Conservation (phyloP, 2,797 vertebrate genomes). For the Alcedo quadribrachys region DNA sequence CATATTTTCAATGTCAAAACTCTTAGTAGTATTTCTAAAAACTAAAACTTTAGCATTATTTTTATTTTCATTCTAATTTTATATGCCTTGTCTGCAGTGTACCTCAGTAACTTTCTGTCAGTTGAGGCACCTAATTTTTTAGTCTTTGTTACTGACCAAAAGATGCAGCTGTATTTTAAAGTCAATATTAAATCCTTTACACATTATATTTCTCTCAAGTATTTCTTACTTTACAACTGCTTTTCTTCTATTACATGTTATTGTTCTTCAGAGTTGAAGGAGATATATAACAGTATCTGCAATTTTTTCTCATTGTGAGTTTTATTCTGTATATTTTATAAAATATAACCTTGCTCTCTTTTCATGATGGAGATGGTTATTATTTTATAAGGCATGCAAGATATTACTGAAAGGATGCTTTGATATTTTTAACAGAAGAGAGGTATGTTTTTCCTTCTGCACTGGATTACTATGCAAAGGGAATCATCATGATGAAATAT, state of each 20-base stretch:
- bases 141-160: not conserved
- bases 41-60: not conserved
- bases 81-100: not conserved
- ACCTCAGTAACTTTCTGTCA: not conserved
- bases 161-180: not conserved
- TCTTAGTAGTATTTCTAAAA: not conserved
- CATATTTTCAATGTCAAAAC: not conserved
- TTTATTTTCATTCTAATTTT: not conserved
- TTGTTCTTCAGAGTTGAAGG: not conserved
- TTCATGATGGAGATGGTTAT: not conserved
- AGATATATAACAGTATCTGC: not conserved
- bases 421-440: not conserved
- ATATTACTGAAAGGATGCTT: not conserved
- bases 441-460: not conserved
- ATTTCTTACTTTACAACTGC: not conserved
- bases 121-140: not conserved
- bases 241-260: not conserved
- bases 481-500: constrained; percentile 3
- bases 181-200: not conserved
- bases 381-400: not conserved
- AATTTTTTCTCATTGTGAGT: not conserved
- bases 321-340: not conserved
- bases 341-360: not conserved
- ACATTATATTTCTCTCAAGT: not conserved
- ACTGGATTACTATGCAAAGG: not conserved